phyloP scores from a whole-genome alignment of 2,888 invertebrate species.

The Alviniconcha strummeri region DNA sequence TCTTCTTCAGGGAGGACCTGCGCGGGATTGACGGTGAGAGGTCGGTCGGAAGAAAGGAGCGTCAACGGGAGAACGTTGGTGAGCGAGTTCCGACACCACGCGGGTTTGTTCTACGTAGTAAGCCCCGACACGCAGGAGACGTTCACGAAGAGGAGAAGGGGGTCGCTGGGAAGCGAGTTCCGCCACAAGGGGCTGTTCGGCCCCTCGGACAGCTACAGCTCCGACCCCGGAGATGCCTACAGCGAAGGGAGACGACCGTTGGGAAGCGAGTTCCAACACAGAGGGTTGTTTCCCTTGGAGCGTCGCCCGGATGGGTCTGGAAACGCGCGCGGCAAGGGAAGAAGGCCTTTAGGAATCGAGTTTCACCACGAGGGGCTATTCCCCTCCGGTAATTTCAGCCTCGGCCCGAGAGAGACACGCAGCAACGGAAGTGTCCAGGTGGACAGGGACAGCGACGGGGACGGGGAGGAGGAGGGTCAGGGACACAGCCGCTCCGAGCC shows the following conservation, averaged over 20 bases:
- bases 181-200: not conserved
- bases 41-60: not conserved
- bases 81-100: not conserved
- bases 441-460: not conserved
- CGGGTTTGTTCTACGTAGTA: not conserved
- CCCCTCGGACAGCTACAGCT: too few relatives aligned
- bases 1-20: not conserved
- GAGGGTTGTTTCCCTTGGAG: slow-evolving; percentile 2
- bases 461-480: too few relatives aligned
- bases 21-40: not conserved
- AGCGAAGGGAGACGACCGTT: too few relatives aligned
- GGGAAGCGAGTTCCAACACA: not conserved
- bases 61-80: not conserved
- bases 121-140: not conserved
- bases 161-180: slow-evolving; percentile 6
- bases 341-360: not conserved
- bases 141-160: not conserved
- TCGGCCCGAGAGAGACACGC: not conserved
- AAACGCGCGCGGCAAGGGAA: not conserved
- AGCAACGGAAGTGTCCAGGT: not conserved
- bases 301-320: not conserved
- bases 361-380: not conserved
- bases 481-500: too few relatives aligned
- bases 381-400: not conserved
- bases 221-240: too few relatives aligned